Percentiles rank a stretch among this genome's conserved stretches.
Evolutionary conservation across 2,797 vertebrate genomes (phyloP).

Genomic region (Macropus fuliginosus): DNA sequence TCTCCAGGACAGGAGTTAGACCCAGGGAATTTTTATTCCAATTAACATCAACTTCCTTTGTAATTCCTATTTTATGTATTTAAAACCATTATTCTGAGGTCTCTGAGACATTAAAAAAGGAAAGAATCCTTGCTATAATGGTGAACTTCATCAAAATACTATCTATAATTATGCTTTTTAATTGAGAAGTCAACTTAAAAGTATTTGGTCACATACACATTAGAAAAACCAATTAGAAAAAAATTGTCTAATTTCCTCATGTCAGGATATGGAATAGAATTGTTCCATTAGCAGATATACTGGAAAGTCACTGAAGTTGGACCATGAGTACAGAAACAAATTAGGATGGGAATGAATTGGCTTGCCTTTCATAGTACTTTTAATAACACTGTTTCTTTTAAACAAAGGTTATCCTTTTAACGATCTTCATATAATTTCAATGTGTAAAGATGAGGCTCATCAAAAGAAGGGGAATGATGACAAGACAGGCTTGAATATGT

Average conservation of each 20-base stretch:
- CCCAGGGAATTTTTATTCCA: neutral
- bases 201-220: neutral
- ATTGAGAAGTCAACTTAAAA: neutral
- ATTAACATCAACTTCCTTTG: neutral
- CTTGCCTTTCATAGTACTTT: neutral
- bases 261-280: neutral
- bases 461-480: neutral
- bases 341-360: neutral
- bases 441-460: neutral
- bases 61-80: neutral
- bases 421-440: neutral
- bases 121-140: neutral
- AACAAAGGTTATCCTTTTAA: neutral
- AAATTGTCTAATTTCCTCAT: neutral
- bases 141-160: neutral
- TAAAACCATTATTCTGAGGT: neutral
- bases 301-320: neutral
- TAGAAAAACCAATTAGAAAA: neutral
- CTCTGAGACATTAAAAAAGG: neutral
- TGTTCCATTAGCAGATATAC: neutral
- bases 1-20: neutral
- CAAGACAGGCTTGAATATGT: neutral
- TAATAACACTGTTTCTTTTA: neutral
- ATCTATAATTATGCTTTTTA: neutral
- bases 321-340: neutral